Percentiles rank a stretch among this genome's conserved stretches.
These are phyloP conservation scores for Pterophyllum scalare DNA, from an alignment of 2,113 vertebrate genomes.

Conservation along the genomic window DNA sequence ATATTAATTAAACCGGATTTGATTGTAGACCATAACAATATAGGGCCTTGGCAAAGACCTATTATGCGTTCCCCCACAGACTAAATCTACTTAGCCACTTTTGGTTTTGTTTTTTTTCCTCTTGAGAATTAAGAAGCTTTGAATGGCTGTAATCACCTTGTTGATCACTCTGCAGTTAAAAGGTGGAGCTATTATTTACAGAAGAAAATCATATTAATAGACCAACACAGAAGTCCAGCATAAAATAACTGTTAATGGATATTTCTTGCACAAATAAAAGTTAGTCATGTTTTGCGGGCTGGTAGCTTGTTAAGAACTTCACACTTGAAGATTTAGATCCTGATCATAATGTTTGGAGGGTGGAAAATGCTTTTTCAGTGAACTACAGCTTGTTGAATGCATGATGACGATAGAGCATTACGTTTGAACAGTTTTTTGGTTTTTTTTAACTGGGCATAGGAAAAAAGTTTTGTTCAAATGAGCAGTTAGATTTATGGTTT, in stretches of 20 bases:
- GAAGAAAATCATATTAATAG: conserved; percentile 6
- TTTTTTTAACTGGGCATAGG: neutral
- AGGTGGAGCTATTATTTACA: conserved; percentile 13
- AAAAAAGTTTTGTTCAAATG: neutral
- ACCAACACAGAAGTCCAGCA: conserved; percentile 1
- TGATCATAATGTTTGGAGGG: neutral
- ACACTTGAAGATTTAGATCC: neutral
- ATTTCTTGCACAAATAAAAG: neutral
- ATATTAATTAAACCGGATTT: neutral
- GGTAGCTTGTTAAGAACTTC: neutral
- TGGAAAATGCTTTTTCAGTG: neutral
- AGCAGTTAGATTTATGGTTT: conserved; percentile 6
- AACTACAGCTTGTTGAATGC: neutral
- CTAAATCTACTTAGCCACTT: neutral
- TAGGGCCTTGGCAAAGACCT: neutral
- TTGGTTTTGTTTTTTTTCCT: neutral
- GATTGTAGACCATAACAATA: neutral
- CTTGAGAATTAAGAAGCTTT: conserved; percentile 12
- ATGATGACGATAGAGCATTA: neutral
- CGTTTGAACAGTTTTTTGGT: neutral
- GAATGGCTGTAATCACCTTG: conserved; percentile 18
- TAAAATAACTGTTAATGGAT: neutral
- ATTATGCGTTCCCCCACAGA: neutral
- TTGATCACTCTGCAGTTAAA: conserved; percentile 6
- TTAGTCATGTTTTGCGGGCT: neutral